These are phyloP conservation scores for Fratercula arctica DNA, from an alignment of 2,797 vertebrate genomes.

Conservation along the genomic window DNA sequence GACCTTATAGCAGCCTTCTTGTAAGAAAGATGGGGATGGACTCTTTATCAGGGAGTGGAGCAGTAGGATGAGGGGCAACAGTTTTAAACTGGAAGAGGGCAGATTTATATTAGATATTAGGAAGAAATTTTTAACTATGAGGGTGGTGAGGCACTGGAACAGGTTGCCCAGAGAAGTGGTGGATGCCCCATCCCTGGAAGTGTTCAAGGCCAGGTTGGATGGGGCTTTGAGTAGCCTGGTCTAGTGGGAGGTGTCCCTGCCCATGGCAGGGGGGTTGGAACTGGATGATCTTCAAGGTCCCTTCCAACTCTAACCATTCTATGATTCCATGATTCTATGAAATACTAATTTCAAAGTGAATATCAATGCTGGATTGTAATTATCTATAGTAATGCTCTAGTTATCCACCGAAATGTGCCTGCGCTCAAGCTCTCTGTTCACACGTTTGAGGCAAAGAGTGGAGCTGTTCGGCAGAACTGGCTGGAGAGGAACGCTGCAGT, in stretches of 20 bases:
- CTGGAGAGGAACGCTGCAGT: background rate
- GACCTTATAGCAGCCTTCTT: background rate
- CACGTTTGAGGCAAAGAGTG: background rate
- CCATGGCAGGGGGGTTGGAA: background rate
- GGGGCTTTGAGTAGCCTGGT: background rate
- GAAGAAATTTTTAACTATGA: background rate
- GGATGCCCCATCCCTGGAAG: background rate
- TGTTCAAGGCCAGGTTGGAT: background rate
- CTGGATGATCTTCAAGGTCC: background rate
- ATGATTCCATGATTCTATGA: background rate
- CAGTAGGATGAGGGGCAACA: background rate
- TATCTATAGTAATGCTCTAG: background rate
- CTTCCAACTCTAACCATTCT: background rate
- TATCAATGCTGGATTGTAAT: background rate
- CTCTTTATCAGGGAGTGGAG: background rate
- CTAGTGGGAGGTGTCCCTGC: background rate
- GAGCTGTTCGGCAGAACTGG: background rate
- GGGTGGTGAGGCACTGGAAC: background rate
- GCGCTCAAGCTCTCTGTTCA: background rate
- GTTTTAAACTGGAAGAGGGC: background rate
- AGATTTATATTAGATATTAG: background rate
- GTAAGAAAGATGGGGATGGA: background rate
- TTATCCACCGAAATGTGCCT: background rate
- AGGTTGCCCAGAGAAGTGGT: background rate
- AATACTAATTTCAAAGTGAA: background rate